Conservation (phyloP, 2,888 invertebrate genomes). For the Cremastinae sp. region DNA sequence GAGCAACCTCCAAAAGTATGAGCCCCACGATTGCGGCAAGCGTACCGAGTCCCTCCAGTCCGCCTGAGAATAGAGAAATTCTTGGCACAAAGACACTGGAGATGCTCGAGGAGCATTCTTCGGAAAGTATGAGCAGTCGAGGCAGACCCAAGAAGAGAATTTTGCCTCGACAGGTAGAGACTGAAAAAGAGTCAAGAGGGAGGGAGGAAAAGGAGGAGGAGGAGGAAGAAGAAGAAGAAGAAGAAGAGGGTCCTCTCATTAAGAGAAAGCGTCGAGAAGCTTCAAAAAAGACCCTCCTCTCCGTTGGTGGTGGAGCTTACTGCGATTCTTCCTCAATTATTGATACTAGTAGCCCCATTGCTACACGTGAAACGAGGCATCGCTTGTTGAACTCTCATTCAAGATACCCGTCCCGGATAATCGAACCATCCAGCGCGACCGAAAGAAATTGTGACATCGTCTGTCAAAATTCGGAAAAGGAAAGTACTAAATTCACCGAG, state of each 20-base stretch:
- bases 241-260: background rate
- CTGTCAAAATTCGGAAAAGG: constrained; percentile 65
- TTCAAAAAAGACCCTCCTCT: too few relatives aligned
- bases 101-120: constrained; percentile 76
- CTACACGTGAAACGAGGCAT: background rate
- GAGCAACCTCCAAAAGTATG: constrained; percentile 70
- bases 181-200: too few relatives aligned
- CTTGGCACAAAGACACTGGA: constrained; percentile 77
- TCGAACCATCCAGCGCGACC: background rate
- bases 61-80: constrained; percentile 75
- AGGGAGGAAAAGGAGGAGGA: too few relatives aligned
- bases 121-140: constrained; percentile 41
- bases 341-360: too few relatives aligned
- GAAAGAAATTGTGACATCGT: constrained; percentile 25
- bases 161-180: too few relatives aligned
- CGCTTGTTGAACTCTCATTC: background rate
- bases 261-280: constrained; percentile 18
- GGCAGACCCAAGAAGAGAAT: constrained; percentile 18
- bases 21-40: constrained; percentile 77
- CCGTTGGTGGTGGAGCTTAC: too few relatives aligned
- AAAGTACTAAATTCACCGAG: constrained; percentile 63
- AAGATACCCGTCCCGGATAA: background rate
- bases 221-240: too few relatives aligned
- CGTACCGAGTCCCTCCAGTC: constrained; percentile 79
- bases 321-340: constrained; percentile 18